Evolutionary conservation across 2,113 vertebrate species (phyloP).

Genomic region (Notothenia rossii): DNA sequence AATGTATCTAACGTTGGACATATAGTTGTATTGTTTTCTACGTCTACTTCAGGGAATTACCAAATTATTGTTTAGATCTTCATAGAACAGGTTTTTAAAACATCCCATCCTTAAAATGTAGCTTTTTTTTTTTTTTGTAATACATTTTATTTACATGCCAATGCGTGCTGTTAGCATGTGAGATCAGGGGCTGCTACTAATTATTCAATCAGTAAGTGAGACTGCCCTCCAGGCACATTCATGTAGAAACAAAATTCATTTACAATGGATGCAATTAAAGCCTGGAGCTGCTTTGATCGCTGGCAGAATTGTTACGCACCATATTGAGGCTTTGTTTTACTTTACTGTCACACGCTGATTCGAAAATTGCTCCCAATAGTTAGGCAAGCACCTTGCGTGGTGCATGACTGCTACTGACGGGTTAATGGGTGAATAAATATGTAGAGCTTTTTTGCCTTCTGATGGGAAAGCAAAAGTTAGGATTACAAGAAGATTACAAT

Average conservation of each 20-base stretch:
- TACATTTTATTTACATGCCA: neutral
- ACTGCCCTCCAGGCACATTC: conserved; percentile 24
- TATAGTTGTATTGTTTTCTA: neutral
- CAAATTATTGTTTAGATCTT: neutral
- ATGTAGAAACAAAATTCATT: conserved; percentile 26
- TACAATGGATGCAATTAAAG: conserved; percentile 24
- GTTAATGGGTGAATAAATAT: neutral
- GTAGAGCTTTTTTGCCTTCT: neutral
- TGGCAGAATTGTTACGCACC: neutral
- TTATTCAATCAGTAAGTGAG: conserved; percentile 21
- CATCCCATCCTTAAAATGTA: too few species aligned
- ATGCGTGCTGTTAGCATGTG: conserved; percentile 15
- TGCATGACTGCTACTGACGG: neutral
- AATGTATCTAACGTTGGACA: neutral
- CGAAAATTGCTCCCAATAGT: neutral
- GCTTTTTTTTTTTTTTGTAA: too few species aligned
- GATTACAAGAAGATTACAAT: neutral
- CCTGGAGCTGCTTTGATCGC: neutral
- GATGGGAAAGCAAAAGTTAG: neutral
- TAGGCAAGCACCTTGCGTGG: neutral
- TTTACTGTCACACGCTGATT: neutral
- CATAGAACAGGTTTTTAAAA: neutral
- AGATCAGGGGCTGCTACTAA: conserved; percentile 24
- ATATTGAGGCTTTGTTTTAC: neutral
- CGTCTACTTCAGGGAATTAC: neutral